Conservation (phyloP, 2,113 vertebrate species). For the Chroicocephalus ridibundus region DNA sequence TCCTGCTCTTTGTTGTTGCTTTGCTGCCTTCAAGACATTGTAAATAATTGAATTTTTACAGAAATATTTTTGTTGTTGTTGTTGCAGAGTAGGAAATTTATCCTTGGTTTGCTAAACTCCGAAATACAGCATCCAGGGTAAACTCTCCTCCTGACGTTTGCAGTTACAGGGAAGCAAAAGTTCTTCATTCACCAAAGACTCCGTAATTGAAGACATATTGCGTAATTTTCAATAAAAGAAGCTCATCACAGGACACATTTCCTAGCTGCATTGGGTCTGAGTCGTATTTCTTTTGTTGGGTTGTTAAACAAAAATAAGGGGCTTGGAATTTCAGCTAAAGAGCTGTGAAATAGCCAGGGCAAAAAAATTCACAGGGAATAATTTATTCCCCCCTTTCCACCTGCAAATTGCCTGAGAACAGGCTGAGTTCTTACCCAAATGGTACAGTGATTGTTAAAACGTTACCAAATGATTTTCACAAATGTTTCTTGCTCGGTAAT, state of each 20-base stretch:
- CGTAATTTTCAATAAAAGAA: not conserved
- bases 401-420: not conserved
- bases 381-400: constrained; percentile 14
- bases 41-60: constrained; percentile 42
- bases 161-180: not conserved
- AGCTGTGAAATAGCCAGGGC: not conserved
- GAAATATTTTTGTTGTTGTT: not conserved
- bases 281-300: not conserved
- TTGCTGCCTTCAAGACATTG: not conserved
- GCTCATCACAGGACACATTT: not conserved
- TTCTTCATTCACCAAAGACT: not conserved
- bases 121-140: not conserved
- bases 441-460: not conserved
- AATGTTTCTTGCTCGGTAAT: not conserved
- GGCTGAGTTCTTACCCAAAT: not conserved
- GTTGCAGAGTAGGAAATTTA: not conserved
- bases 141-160: not conserved
- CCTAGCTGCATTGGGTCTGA: not conserved
- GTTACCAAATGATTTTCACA: not conserved
- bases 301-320: not conserved
- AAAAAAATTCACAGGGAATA: not conserved
- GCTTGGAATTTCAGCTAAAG: not conserved
- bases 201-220: not conserved
- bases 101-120: not conserved
- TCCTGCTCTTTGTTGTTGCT: not conserved